Conservation (phyloP, 2,888 invertebrate species). For the Apodemia zela region DNA sequence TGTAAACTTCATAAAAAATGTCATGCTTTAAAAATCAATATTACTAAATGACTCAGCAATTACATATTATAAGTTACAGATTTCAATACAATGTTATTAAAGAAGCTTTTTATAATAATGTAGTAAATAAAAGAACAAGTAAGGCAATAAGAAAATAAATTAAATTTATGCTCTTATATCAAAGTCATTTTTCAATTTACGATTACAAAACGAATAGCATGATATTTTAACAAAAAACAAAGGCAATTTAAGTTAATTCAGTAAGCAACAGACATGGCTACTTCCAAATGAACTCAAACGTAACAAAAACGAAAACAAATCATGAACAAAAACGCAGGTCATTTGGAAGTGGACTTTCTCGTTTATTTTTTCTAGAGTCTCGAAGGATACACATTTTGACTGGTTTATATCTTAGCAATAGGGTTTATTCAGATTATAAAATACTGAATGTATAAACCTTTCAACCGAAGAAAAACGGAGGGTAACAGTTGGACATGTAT, state of each 20-base stretch:
- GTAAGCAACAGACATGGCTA: constrained; percentile 76
- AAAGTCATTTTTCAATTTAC: constrained; percentile 43
- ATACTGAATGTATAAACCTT: too few species aligned
- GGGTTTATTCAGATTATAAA: too few species aligned
- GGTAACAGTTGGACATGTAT: too few species aligned
- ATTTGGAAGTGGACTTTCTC: constrained; percentile 73
- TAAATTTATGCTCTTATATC: constrained; percentile 10
- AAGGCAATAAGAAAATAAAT: neutral
- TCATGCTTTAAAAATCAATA: too few species aligned
- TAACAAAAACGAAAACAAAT: constrained; percentile 79
- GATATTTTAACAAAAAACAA: constrained; percentile 57
- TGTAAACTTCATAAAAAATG: too few species aligned
- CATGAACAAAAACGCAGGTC: constrained; percentile 78
- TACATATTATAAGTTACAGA: neutral
- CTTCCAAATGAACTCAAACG: constrained; percentile 79
- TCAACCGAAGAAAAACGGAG: too few species aligned
- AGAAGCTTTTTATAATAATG: neutral
- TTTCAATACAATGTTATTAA: neutral
- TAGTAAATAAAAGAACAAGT: neutral
- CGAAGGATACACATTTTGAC: constrained; percentile 74
- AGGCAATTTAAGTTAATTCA: constrained; percentile 77
- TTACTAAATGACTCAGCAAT: too few species aligned
- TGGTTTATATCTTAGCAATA: constrained; percentile 58
- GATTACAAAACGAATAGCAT: constrained; percentile 53
- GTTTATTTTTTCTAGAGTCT: constrained; percentile 74